Conservation (phyloP, 2,797 vertebrate genomes). For the Picus viridis region DNA sequence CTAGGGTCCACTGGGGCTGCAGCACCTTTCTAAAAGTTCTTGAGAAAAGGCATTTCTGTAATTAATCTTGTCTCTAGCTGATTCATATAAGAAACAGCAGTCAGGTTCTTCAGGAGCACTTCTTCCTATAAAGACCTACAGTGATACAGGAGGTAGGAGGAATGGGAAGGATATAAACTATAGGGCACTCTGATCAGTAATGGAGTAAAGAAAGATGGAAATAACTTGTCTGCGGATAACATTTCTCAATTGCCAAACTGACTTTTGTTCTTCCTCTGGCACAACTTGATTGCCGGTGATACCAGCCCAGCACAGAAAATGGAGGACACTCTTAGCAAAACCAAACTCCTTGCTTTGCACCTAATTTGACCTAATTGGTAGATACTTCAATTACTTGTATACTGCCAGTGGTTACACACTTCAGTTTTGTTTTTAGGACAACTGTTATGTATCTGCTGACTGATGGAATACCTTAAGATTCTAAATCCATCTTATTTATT, state of each 20-base stretch:
- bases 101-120: background rate
- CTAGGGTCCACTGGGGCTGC: background rate
- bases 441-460: accelerated
- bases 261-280: background rate
- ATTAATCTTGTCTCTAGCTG: background rate
- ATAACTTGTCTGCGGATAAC: background rate
- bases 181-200: background rate
- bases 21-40: background rate
- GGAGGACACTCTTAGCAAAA: background rate
- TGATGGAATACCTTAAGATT: background rate
- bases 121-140: background rate
- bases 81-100: background rate
- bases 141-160: background rate
- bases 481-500: background rate
- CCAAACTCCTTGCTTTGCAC: background rate
- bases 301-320: background rate
- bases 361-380: background rate
- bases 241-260: background rate
- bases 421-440: background rate
- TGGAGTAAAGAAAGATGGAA: background rate
- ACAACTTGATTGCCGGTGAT: background rate
- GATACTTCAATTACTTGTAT: background rate
- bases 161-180: background rate
- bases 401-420: background rate
- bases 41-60: background rate